Conservation (phyloP, 1,140 invertebrate genomes). For the Rhopalosiphum maidis region DNA sequence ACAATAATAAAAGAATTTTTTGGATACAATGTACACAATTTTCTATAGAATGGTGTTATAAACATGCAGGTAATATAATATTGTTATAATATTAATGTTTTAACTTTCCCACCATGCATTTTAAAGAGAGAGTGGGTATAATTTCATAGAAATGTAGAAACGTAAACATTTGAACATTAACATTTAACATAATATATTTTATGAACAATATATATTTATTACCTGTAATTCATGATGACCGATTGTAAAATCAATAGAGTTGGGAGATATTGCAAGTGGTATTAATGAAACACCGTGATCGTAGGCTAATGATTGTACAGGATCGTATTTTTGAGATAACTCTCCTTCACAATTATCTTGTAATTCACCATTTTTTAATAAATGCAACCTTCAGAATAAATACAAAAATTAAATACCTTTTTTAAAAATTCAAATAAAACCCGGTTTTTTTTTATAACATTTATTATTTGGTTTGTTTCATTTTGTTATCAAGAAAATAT, state of each 20-base stretch:
- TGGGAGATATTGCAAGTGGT: slow-evolving; percentile 63
- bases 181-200: background rate
- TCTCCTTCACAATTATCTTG: background rate
- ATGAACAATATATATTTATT: slow-evolving; percentile 55
- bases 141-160: background rate
- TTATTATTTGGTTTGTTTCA: background rate
- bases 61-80: no score
- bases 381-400: slow-evolving; percentile 2
- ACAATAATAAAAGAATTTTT: background rate
- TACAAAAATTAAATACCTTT: background rate
- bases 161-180: background rate
- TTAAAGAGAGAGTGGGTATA: background rate
- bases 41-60: no score
- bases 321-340: slow-evolving; percentile 61
- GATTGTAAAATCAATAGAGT: slow-evolving; percentile 63
- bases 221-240: slow-evolving; percentile 83
- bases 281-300: slow-evolving; percentile 90
- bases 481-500: background rate
- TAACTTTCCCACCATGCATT: background rate
- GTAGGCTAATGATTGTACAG: slow-evolving; percentile 81
- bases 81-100: background rate
- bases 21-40: no score
- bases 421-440: background rate
- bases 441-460: background rate
- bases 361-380: background rate